Base-by-base conservation (phyloP, 1,140 invertebrate species). In the Monochamus saltuarius region DNA sequence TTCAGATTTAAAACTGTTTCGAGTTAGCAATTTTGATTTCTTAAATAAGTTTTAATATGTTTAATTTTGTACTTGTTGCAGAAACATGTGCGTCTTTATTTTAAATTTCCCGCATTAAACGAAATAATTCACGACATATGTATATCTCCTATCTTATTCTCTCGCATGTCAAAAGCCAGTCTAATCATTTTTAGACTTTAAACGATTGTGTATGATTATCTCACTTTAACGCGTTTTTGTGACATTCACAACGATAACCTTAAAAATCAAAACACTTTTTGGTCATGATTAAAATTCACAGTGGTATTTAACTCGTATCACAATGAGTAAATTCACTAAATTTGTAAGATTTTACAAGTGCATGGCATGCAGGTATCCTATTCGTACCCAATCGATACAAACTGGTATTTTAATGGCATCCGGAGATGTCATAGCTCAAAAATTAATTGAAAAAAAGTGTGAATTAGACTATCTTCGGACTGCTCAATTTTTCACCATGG, bases 391-490 rank as follows among this genome's bases (percentile, higher is more conserved):
- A 38, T 50, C 45, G 9, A 8, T 56, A 3, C 35, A 50, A 37
- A 38, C 53, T 39, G 29, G 56, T 22, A 2, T 49, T 37, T 55
- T 43, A 8, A 35, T 51, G 14, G 22, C 19, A 39, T 16, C 51
- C 17, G 51, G 34, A 4, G 29, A 49, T 34, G 22, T 61, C 19
- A 47, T 56, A 13, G 40, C 51, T 38, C 49, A 39, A 17, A 38
- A 38, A 14, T 7, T 34, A n/a, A 22, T 46, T n/a, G 36, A 52
- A 53, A 52, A 40, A 53, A 29, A 14, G 35, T 36, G n/a, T 35
- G 42, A 45, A 16, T 14, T 43, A 11, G 29, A 59, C 16, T 45
- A 19, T 9, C 6, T n/a, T 6, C 16, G 39, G 38, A 45, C 46
- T 34, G 17, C 11, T 19, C 17, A 34, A 13, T 34, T 59, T 22